phyloP scores from a whole-genome alignment of 2,797 vertebrate genomes.

The Scyliorhinus canicula region DNA sequence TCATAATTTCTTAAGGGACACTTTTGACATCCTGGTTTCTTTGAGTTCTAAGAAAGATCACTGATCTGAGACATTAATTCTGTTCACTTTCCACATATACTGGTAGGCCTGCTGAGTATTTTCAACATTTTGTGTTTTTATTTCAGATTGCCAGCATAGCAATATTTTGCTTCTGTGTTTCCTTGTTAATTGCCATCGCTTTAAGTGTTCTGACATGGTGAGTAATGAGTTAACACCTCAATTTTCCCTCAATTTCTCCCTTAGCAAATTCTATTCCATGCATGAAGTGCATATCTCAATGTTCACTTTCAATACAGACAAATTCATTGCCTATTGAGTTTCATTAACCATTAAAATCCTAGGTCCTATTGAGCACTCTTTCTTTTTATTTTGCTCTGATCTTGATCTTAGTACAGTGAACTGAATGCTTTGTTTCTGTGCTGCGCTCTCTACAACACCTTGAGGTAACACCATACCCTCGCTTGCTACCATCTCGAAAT shows the following conservation, averaged over 20 bases:
- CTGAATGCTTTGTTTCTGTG: background rate
- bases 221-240: background rate
- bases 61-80: too few relatives aligned
- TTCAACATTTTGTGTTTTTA: too few relatives aligned
- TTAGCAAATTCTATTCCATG: background rate
- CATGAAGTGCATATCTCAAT: background rate
- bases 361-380: background rate
- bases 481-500: background rate
- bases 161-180: too few relatives aligned
- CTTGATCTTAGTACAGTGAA: background rate
- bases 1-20: background rate
- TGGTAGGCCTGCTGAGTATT: too few relatives aligned
- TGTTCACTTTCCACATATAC: too few relatives aligned
- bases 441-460: background rate
- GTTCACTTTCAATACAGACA: background rate
- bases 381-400: background rate
- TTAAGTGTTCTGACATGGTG: background rate
- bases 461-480: background rate
- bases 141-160: too few relatives aligned
- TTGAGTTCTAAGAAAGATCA: background rate
- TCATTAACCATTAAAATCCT: background rate
- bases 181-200: too few relatives aligned
- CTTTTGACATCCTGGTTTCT: background rate
- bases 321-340: background rate
- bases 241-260: background rate